phyloP scores from a whole-genome alignment of 2,797 vertebrate species.

The Morus bassanus region DNA sequence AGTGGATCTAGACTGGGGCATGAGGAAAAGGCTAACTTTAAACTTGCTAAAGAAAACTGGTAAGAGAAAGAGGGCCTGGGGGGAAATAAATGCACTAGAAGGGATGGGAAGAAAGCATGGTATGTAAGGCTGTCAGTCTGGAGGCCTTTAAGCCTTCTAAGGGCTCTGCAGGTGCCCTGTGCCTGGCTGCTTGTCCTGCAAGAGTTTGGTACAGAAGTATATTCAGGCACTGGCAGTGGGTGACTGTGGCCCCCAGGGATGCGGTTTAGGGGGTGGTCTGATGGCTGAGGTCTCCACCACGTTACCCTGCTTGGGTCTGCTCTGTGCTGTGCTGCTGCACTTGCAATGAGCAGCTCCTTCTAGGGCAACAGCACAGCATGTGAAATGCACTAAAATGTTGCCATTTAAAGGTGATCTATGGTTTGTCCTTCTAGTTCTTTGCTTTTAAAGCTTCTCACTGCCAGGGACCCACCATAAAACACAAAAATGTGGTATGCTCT shows the following conservation, averaged over 20 bases:
- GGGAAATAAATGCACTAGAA: background rate
- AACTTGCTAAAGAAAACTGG: background rate
- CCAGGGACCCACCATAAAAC: background rate
- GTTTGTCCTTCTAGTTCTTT: background rate
- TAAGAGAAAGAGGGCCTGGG: background rate
- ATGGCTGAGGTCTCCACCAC: background rate
- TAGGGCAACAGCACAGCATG: background rate
- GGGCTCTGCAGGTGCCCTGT: background rate
- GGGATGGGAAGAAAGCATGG: background rate
- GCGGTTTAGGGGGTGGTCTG: background rate
- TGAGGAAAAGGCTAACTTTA: background rate
- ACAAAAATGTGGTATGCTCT: background rate
- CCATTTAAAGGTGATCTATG: constrained; percentile 11
- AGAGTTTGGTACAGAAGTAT: background rate
- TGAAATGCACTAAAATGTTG: background rate
- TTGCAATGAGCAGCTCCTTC: background rate
- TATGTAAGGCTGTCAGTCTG: background rate
- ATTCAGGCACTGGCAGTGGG: background rate
- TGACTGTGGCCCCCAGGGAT: accelerated
- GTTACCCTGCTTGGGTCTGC: background rate
- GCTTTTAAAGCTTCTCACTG: background rate
- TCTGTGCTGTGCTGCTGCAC: background rate
- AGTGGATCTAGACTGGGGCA: background rate
- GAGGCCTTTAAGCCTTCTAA: background rate
- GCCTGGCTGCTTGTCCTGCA: background rate